Base-by-base conservation (phyloP, 2,113 vertebrate genomes). In the Agelaius phoeniceus region DNA sequence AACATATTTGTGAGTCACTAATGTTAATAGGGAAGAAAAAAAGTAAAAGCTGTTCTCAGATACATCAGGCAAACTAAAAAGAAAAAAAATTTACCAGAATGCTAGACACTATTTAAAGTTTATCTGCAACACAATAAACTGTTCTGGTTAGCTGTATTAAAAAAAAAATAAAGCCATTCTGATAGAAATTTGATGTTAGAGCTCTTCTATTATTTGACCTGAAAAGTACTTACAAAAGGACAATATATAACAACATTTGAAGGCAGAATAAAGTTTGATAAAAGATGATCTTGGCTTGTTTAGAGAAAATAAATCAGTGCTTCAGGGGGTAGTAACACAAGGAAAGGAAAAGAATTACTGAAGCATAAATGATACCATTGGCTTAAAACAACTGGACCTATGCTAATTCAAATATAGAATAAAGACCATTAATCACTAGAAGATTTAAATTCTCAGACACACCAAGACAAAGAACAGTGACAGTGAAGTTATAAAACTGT, bases 251-350 rank as follows among this genome's bases (percentile, higher is more conserved):
- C 49, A 75, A 63, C 46, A 69, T 33, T 55, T 83, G 76, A 93
- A 88, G 35, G 54, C 67, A 92, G 68, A 93, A 88, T 76, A 69
- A 92, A 46, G 72, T 88, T 84, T 83, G 67, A 90, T 54, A 90
- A 69, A 89, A 87, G 54, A 84, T 35, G 1, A 62, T 46, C 75
- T 90, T 93, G 90, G 51, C 90, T 94, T 95, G 55, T 84, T 93
- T 81, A 59, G 48, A 86, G 68, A 92, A 92, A 94, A 94, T 61
- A 95, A 90, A 92, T 86, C 63, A 77, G 72, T 35, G 68, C 86
- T 90, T 68, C 72, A 93, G 65, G 55, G 57, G 33, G 10, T 61
- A 87, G 65, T 77, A 74, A 86, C 46, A 90, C n/a, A 72, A 57
- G 30, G 27, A 62, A 90, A 93, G 78, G 57, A 81, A 84, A 96